phyloP scores from a whole-genome alignment of 2,113 vertebrate species.

The Nycticorax nycticorax region DNA sequence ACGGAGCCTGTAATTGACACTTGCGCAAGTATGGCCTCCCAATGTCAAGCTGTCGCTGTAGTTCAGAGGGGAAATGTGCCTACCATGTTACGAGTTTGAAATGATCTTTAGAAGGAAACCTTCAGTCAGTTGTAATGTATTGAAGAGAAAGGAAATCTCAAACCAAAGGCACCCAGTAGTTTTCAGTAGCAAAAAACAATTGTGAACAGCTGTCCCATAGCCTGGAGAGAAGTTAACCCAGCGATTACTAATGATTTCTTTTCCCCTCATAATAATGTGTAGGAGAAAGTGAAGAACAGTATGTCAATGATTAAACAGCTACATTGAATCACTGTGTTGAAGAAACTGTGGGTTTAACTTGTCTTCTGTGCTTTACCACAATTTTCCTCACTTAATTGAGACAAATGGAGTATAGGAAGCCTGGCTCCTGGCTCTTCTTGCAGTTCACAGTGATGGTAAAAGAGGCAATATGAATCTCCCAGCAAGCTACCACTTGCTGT shows the following conservation, averaged over 20 bases:
- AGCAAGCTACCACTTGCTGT: background rate
- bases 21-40: background rate
- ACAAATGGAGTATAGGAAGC: background rate
- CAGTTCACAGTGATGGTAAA: background rate
- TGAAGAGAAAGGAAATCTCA: background rate
- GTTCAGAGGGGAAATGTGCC: background rate
- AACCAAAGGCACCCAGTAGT: background rate
- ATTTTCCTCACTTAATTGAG: background rate
- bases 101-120: background rate
- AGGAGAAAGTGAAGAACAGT: conserved; percentile 4
- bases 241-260: background rate
- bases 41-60: rapidly evolving
- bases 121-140: background rate
- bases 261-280: background rate
- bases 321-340: background rate
- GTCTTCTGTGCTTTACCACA: background rate
- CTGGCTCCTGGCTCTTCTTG: background rate
- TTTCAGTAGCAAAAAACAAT: background rate
- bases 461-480: background rate
- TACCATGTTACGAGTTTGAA: background rate
- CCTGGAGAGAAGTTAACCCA: background rate
- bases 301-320: background rate
- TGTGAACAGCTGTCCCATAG: background rate
- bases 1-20: background rate
- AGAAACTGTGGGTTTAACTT: background rate